phyloP scores from a whole-genome alignment of 1,140 invertebrate genomes.

The Orchestia grillus region DNA sequence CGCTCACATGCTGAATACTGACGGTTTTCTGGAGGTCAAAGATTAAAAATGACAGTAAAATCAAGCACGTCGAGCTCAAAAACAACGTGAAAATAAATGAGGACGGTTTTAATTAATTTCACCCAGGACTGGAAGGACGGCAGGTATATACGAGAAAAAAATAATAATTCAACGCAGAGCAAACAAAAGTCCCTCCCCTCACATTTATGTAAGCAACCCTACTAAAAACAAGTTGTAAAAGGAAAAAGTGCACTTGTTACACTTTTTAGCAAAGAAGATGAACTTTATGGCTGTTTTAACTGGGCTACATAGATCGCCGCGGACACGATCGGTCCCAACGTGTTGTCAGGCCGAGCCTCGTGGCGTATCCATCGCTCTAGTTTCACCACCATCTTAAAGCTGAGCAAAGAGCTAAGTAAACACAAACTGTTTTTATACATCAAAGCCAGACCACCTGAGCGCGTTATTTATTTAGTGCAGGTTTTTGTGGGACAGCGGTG shows the following conservation, averaged over 20 bases:
- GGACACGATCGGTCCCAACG: neutral
- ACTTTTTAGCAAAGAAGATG: neutral
- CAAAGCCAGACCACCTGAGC: constrained; percentile 17
- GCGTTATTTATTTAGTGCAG: constrained; percentile 30
- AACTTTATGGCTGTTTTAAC: neutral
- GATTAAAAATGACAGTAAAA: neutral
- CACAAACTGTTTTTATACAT: constrained; percentile 11
- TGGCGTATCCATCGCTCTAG: neutral
- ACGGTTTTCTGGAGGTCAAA: neutral
- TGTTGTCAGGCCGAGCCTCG: neutral
- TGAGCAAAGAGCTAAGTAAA: constrained; percentile 22
- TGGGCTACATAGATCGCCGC: neutral
- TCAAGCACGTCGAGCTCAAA: neutral
- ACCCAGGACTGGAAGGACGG: neutral
- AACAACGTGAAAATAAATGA: neutral
- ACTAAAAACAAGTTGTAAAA: neutral
- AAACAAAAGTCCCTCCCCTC: neutral
- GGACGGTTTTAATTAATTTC: neutral
- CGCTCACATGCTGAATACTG: neutral
- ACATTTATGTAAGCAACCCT: neutral
- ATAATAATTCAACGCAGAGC: neutral
- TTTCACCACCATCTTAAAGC: constrained; percentile 7
- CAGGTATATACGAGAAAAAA: neutral
- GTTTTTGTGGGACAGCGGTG: neutral
- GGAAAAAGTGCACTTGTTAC: neutral